These are phyloP conservation scores for Metalampra italica DNA, from an alignment of 2,888 invertebrate species.

Conservation along the genomic window DNA sequence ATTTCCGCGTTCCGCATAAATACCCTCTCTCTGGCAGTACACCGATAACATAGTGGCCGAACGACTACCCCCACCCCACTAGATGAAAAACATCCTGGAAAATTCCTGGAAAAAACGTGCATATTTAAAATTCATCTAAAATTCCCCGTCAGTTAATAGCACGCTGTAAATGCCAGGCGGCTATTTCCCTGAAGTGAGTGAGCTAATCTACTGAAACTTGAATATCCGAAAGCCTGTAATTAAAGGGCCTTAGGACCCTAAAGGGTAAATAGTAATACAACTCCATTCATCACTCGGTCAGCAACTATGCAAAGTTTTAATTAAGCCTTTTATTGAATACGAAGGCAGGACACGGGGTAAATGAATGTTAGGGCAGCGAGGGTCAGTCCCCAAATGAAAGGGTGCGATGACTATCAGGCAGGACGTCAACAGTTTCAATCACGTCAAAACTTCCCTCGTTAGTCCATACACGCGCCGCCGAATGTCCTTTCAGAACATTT, in stretches of 20 bases:
- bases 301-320: slow-evolving; percentile 61
- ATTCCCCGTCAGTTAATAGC: no score
- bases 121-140: no score
- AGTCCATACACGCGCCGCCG: slow-evolving; percentile 47
- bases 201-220: neutral
- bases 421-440: slow-evolving; percentile 59
- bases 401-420: slow-evolving; percentile 60
- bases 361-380: slow-evolving; percentile 36
- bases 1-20: no score
- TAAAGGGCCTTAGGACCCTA: slow-evolving; percentile 5
- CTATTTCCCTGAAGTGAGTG: no score
- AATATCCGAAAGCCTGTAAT: neutral
- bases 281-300: slow-evolving; percentile 29
- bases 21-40: no score
- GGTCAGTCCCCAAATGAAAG: slow-evolving; percentile 53
- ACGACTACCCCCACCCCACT: no score
- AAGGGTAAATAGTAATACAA: slow-evolving; percentile 23
- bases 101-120: no score
- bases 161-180: no score
- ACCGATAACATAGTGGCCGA: no score
- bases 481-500: slow-evolving; percentile 52
- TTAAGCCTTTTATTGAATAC: slow-evolving; percentile 61
- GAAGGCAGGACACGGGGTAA: slow-evolving; percentile 30
- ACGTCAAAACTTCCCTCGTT: slow-evolving; percentile 61
- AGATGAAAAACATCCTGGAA: no score